Conservation (phyloP, 2,888 invertebrate genomes). For the Ryuthela nishihirai region DNA sequence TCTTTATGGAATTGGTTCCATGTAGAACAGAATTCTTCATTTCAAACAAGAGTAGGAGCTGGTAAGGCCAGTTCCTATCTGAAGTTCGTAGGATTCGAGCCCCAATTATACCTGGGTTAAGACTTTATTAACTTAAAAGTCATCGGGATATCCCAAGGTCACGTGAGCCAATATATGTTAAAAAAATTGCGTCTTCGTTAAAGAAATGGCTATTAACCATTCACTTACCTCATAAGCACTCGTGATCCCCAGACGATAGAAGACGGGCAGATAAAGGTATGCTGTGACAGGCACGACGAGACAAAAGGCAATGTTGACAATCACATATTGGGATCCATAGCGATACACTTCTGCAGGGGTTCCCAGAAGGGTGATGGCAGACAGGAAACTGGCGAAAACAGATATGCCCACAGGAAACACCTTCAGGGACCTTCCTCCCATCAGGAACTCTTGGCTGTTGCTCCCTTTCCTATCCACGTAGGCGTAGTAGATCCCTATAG, state of each 20-base stretch:
- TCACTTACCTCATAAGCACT: slow-evolving; percentile 79
- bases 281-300: slow-evolving; percentile 59
- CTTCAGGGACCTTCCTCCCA: slow-evolving; percentile 75
- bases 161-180: too few relatives aligned
- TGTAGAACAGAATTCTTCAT: too few relatives aligned
- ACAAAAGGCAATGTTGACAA: slow-evolving; percentile 74
- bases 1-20: too few relatives aligned
- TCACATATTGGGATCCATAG: slow-evolving; percentile 81
- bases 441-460: slow-evolving; percentile 70
- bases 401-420: slow-evolving; percentile 86
- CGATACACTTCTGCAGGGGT: slow-evolving; percentile 89
- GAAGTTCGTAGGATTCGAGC: too few relatives aligned
- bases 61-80: too few relatives aligned
- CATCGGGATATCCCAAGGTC: too few relatives aligned
- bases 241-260: slow-evolving; percentile 74
- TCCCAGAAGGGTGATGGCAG: slow-evolving; percentile 83
- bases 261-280: slow-evolving; percentile 77
- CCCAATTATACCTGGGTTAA: too few relatives aligned
- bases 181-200: too few relatives aligned
- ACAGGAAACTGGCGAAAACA: slow-evolving; percentile 84
- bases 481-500: slow-evolving; percentile 80
- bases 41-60: too few relatives aligned
- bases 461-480: slow-evolving; percentile 63
- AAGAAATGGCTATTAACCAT: too few relatives aligned
- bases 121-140: too few relatives aligned